These are phyloP conservation scores for Hymenopus coronatus DNA, from an alignment of 2,888 invertebrate species.

Conservation along the genomic window DNA sequence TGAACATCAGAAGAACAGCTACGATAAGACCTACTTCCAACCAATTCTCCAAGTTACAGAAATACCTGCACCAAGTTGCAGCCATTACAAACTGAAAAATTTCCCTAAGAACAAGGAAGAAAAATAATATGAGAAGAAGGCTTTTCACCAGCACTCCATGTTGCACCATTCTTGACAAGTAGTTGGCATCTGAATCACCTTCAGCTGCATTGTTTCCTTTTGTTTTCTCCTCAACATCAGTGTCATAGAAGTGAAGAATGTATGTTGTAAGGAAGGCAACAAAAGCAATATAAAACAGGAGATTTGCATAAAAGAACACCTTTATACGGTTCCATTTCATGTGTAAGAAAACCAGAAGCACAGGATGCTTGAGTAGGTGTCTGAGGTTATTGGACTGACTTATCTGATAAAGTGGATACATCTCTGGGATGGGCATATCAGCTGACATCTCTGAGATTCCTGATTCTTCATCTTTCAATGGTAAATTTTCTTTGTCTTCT, in stretches of 20 bases:
- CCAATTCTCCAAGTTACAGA: not conserved
- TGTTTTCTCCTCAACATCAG: not conserved
- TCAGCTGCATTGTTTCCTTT: not conserved
- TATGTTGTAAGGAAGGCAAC: slow-evolving; percentile 66
- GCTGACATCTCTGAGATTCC: not conserved
- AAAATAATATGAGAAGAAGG: not conserved
- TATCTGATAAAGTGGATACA: slow-evolving; percentile 70
- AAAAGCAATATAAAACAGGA: slow-evolving; percentile 67
- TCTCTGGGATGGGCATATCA: slow-evolving; percentile 53
- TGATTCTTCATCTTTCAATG: not conserved
- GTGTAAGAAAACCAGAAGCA: slow-evolving; percentile 74
- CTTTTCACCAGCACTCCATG: not conserved
- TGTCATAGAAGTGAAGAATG: slow-evolving; percentile 45
- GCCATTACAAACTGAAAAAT: not conserved
- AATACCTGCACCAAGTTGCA: not conserved
- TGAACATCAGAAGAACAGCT: not conserved
- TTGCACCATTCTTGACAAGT: not conserved
- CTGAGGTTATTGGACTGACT: slow-evolving; percentile 65
- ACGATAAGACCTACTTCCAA: not conserved
- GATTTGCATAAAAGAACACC: slow-evolving; percentile 50
- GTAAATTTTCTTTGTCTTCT: not conserved
- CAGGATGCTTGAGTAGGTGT: slow-evolving; percentile 71
- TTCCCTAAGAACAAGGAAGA: not conserved
- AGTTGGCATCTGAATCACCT: not conserved
- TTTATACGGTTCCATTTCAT: slow-evolving; percentile 75